phyloP scores from a whole-genome alignment of 2,888 invertebrate species.

The Sclerodermus sp. region DNA sequence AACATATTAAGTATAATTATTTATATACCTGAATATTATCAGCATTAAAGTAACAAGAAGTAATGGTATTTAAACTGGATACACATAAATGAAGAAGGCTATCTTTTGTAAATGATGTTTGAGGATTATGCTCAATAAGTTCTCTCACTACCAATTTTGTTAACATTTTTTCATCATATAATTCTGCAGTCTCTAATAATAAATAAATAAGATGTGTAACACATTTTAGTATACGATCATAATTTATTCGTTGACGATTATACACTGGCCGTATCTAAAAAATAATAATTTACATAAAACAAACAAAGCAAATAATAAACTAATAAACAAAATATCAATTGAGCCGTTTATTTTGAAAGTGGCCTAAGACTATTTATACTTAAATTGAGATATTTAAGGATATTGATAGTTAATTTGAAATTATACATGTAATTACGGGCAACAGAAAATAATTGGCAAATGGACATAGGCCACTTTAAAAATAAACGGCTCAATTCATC shows the following conservation, averaged over 20 bases:
- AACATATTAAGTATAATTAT: conserved; percentile 18
- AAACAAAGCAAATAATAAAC: not conserved
- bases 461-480: too few relatives aligned
- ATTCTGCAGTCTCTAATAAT: conserved; percentile 65
- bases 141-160: conserved; percentile 59
- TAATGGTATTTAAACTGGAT: conserved; percentile 75
- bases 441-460: too few relatives aligned
- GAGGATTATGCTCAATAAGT: conserved; percentile 67
- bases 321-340: not conserved
- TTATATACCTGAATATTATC: conserved; percentile 65
- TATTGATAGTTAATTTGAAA: too few relatives aligned
- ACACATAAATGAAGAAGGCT: conserved; percentile 84
- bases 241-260: conserved; percentile 78
- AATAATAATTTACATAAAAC: not conserved
- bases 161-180: conserved; percentile 58
- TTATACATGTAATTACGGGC: too few relatives aligned
- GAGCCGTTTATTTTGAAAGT: too few relatives aligned
- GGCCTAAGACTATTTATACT: too few relatives aligned
- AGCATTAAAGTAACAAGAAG: conserved; percentile 71
- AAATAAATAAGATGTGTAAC: conserved; percentile 77
- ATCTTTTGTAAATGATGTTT: conserved; percentile 72
- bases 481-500: too few relatives aligned
- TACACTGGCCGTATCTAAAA: conserved; percentile 70
- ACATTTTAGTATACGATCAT: conserved; percentile 79
- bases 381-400: too few relatives aligned